A percentile compares a stretch with the other conserved stretches of the same genome.
Conservation (phyloP, 2,888 invertebrate genomes). For the Drosophila incognita region DNA sequence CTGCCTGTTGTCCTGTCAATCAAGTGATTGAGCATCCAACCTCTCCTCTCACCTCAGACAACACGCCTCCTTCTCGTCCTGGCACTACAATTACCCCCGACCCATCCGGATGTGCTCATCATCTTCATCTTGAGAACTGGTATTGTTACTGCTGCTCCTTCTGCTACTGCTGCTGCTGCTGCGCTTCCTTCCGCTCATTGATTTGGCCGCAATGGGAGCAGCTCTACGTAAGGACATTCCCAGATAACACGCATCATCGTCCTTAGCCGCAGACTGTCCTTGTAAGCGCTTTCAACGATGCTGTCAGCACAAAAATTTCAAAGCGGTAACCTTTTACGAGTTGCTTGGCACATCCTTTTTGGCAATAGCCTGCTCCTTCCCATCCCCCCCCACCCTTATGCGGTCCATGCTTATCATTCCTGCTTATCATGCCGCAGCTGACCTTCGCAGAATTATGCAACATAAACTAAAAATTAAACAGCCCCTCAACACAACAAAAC, state of each 20-base stretch:
- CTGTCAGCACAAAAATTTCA: conserved; percentile 64
- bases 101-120: background rate
- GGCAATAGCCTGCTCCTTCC: background rate
- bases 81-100: background rate
- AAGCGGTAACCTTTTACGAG: conserved; percentile 31
- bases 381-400: background rate
- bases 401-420: background rate
- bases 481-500: conserved; percentile 31
- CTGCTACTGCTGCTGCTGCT: background rate
- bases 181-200: conserved; percentile 47
- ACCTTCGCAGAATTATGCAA: conserved; percentile 71
- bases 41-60: background rate
- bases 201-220: conserved; percentile 25
- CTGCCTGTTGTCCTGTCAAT: conserved; percentile 62
- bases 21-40: conserved; percentile 68
- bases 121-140: background rate
- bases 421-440: conserved; percentile 40
- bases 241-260: conserved; percentile 55
- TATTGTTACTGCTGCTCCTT: background rate
- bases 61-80: background rate
- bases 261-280: conserved; percentile 34
- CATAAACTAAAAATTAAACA: conserved; percentile 78
- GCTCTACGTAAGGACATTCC: conserved; percentile 2
- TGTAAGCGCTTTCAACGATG: conserved; percentile 53
- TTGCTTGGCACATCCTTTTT: background rate